phyloP scores from a whole-genome alignment of 2,113 vertebrate genomes.

The Puffinus mauretanicus region DNA sequence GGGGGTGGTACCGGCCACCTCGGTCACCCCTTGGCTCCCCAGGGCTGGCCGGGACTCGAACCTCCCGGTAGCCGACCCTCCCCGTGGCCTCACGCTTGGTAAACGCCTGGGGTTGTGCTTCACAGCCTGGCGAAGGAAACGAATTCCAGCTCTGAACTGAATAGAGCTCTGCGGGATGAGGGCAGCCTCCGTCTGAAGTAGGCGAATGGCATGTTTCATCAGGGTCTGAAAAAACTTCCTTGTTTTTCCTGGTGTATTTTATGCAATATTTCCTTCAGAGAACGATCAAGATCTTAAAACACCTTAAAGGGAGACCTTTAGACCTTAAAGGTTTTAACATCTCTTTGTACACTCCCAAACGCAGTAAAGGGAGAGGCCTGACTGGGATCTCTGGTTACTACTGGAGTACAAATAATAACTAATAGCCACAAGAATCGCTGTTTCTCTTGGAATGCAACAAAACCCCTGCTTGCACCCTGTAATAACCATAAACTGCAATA shows the following conservation, averaged over 20 bases:
- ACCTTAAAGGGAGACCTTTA: neutral
- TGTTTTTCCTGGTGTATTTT: neutral
- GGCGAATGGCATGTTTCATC: neutral
- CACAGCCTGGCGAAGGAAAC: neutral
- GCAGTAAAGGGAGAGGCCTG: neutral
- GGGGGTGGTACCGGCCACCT: rapidly evolving
- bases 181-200: neutral
- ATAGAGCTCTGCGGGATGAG: neutral
- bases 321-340: neutral
- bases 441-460: neutral
- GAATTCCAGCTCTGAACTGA: rapidly evolving
- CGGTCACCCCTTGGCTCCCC: rapidly evolving
- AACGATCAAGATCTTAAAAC: neutral
- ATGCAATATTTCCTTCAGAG: neutral
- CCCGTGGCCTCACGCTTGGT: neutral
- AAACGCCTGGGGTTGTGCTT: neutral
- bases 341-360: rapidly evolving
- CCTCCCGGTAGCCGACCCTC: too few species aligned
- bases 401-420: neutral
- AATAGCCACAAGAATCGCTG: rapidly evolving
- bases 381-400: neutral
- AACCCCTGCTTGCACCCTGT: rapidly evolving
- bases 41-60: neutral
- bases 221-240: neutral
- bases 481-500: neutral